phyloP scores from a whole-genome alignment of 2,797 vertebrate genomes.

The Sciurus vulgaris region DNA sequence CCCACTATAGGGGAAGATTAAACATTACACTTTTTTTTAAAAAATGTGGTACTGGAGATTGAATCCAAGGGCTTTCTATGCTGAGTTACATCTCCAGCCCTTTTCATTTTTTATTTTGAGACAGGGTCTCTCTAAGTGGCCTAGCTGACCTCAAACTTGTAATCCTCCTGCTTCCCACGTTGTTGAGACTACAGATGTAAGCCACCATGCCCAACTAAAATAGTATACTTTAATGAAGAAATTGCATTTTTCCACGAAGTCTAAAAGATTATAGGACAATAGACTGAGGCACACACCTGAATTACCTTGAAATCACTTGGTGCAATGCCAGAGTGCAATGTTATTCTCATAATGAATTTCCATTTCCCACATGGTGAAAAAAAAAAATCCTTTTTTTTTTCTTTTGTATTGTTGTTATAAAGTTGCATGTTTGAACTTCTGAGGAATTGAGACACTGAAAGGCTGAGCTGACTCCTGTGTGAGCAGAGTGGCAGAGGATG shows the following conservation, averaged over 20 bases:
- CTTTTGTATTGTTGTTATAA: not conserved
- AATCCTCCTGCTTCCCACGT: not conserved
- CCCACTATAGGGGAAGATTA: not conserved
- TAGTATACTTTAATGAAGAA: slow-evolving; percentile 14
- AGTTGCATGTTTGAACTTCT: not conserved
- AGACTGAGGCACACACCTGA: not conserved
- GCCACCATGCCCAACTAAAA: not conserved
- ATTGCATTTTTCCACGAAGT: slow-evolving; percentile 23
- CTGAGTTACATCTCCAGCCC: not conserved
- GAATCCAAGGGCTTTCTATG: not conserved
- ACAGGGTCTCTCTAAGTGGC: not conserved
- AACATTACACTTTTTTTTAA: not conserved
- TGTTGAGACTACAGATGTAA: no score
- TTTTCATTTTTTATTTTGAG: not conserved
- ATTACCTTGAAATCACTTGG: not conserved
- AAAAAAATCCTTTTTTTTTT: no score
- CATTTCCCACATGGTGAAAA: not conserved
- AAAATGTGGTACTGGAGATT: not conserved
- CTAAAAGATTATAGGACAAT: not conserved
- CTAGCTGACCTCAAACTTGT: not conserved
- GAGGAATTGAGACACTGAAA: not conserved
- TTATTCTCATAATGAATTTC: not conserved
- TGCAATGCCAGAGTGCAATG: not conserved
- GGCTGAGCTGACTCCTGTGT: not conserved
- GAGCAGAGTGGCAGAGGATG: not conserved